Base-by-base conservation (phyloP, 2,113 vertebrate species). In the Puntigrus tetrazona region DNA sequence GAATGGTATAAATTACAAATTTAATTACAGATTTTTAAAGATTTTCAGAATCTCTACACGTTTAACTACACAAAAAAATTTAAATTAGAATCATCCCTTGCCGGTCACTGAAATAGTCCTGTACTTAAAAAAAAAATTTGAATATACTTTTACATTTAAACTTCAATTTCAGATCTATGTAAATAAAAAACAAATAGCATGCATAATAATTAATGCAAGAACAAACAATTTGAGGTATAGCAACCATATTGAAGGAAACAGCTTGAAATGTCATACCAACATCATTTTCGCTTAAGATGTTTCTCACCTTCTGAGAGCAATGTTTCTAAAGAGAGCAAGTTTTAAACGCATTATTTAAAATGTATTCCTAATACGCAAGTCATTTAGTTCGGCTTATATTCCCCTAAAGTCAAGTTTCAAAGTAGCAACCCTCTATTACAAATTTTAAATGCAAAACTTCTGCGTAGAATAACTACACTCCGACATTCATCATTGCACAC, bases 391-490 rank as follows among this genome's bases (percentile, higher is more conserved):
- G 2, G 7, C 73, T 13, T 78, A 22, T 16, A n/a, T 55, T 36
- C 63, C 14, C 63, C 55, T 25, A 34, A 36, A 69, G 31, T 69
- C 22, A 31, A 76, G 16, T 76, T 31, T 31, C 45, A 75, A 75
- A 29, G 45, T 45, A 52, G 47, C 45, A 55, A 55, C 20, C 50
- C 27, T 5, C 61, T 18, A 65, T 31, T 31, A 31, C 14, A 31
- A 31, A 69, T 36, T 7, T 34, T 11, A 50, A 29, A 75, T 75
- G 41, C 73, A 50, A 80, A 80, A 80, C 78, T 47, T 80, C 77
- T 63, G 77, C 52, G 1, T 47, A 2, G 16, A 80, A 59, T 2
- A 80, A 47, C 52, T 6, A 78, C 16, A 59, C 13, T 41, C 22
- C 55, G 65, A 27, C 38, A n/a, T 67, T 65, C 34, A 52, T 50